A percentile compares a stretch with the other conserved stretches of the same genome.
These are phyloP conservation scores for Sepiola atlantica DNA, from an alignment of 2,888 invertebrate genomes.

Conservation along the genomic window DNA sequence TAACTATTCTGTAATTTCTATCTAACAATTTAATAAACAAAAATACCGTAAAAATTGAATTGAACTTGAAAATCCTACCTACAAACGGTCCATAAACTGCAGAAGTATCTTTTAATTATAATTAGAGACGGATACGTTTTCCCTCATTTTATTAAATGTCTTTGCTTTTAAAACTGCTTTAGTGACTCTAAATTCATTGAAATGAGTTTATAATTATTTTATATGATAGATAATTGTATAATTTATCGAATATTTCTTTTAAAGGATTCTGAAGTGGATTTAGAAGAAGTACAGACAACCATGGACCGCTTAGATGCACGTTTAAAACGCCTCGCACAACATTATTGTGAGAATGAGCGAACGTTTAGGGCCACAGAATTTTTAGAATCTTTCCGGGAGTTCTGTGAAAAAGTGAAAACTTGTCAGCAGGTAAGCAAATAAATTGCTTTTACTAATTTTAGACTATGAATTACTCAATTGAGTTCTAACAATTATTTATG, in stretches of 20 bases:
- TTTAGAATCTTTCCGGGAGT: constrained; percentile 89
- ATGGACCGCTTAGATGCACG: constrained; percentile 62
- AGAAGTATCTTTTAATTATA: too few relatives aligned
- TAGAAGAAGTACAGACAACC: constrained; percentile 64
- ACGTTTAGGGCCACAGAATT: constrained; percentile 95
- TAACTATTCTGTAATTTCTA: too few relatives aligned
- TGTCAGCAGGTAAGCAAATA: constrained; percentile 72
- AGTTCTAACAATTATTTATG: background rate
- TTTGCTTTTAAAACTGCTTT: too few relatives aligned
- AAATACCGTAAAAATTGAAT: too few relatives aligned
- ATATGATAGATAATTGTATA: background rate
- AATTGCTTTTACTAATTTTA: background rate
- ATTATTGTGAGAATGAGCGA: constrained; percentile 93
- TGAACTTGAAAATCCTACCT: too few relatives aligned
- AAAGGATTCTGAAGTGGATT: constrained; percentile 65
- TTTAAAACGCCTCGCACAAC: constrained; percentile 87
- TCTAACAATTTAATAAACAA: too few relatives aligned
- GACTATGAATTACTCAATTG: background rate
- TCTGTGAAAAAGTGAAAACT: constrained; percentile 81
- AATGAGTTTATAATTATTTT: background rate
- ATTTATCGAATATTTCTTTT: background rate
- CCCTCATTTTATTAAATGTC: too few relatives aligned
- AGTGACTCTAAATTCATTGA: too few relatives aligned
- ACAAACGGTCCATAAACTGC: too few relatives aligned
- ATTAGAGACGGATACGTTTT: too few relatives aligned